Percentiles rank a stretch among this genome's conserved stretches.
These are phyloP conservation scores for Drosophila antonietae DNA, from an alignment of 2,888 invertebrate species.

Conservation along the genomic window DNA sequence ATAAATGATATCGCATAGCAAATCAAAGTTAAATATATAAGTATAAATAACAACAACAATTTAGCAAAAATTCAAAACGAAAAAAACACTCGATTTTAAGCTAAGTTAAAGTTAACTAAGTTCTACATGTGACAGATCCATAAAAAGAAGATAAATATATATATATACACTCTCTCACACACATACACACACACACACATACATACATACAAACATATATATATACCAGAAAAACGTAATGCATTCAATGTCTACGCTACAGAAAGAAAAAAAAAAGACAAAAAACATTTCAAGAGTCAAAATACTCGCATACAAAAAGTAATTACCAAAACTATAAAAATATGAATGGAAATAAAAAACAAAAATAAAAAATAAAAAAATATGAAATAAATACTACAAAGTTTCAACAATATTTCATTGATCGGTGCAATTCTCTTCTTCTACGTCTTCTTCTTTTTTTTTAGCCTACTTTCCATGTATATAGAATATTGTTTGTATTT, in stretches of 20 bases:
- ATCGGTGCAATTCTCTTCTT: conserved; percentile 5
- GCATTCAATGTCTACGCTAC: conserved; percentile 77
- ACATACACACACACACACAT: not conserved
- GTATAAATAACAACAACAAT: conserved; percentile 35
- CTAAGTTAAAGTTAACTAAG: conserved; percentile 44
- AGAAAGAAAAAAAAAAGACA: conserved; percentile 31
- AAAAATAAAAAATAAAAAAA: not conserved
- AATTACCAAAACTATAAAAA: conserved; percentile 21
- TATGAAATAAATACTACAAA: conserved; percentile 14
- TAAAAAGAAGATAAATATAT: not conserved
- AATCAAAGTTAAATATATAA: conserved; percentile 66
- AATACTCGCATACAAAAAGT: conserved; percentile 20
- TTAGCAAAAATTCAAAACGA: conserved; percentile 45
- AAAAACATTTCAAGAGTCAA: conserved; percentile 29
- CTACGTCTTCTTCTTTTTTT: not conserved
- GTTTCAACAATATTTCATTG: conserved; percentile 37
- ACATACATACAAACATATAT: not conserved
- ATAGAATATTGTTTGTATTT: conserved; percentile 60
- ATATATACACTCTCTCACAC: not conserved
- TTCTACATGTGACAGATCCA: conserved; percentile 35
- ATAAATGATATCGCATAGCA: conserved; percentile 58
- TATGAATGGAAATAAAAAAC: conserved; percentile 8
- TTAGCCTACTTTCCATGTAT: conserved; percentile 32
- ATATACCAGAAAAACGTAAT: conserved; percentile 37
- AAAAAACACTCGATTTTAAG: conserved; percentile 34